These are phyloP conservation scores for Nudaria mundana DNA, from an alignment of 2,888 invertebrate species.

Conservation along the genomic window DNA sequence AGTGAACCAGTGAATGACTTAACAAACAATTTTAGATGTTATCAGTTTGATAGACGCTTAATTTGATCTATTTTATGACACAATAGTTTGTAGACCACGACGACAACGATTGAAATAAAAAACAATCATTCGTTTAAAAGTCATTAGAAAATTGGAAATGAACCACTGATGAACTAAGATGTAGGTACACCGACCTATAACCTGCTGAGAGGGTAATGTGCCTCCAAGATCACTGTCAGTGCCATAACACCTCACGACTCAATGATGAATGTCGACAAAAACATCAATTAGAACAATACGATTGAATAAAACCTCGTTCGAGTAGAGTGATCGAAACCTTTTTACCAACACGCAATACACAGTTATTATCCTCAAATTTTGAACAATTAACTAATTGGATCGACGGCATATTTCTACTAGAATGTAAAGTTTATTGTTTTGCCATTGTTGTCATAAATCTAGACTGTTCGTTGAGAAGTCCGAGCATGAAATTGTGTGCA, in stretches of 20 bases:
- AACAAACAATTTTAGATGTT: too few relatives aligned
- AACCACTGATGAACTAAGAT: constrained; percentile 16
- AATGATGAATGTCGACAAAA: constrained; percentile 52
- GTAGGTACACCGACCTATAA: too few relatives aligned
- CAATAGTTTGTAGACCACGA: too few relatives aligned
- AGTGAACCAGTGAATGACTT: too few relatives aligned
- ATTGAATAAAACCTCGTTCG: constrained; percentile 48
- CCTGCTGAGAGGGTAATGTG: constrained; percentile 50
- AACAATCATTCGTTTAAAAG: too few relatives aligned
- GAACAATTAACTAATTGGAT: constrained; percentile 58
- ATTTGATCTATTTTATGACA: too few relatives aligned
- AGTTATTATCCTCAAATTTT: constrained; percentile 55
- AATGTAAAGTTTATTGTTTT: constrained; percentile 34
- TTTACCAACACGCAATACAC: constrained; percentile 51
- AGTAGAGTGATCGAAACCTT: constrained; percentile 38
- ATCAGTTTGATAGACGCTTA: too few relatives aligned
- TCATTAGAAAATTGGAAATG: constrained; percentile 15
- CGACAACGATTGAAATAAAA: too few relatives aligned
- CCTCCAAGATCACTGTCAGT: constrained; percentile 49
- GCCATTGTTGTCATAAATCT: constrained; percentile 57
- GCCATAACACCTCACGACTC: constrained; percentile 40
- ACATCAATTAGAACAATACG: constrained; percentile 60
- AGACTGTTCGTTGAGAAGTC: constrained; percentile 66
- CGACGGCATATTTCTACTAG: constrained; percentile 39
- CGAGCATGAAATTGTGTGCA: constrained; percentile 79